These are phyloP conservation scores for Nannoperca australis DNA, from an alignment of 2,797 vertebrate species.

Conservation along the genomic window DNA sequence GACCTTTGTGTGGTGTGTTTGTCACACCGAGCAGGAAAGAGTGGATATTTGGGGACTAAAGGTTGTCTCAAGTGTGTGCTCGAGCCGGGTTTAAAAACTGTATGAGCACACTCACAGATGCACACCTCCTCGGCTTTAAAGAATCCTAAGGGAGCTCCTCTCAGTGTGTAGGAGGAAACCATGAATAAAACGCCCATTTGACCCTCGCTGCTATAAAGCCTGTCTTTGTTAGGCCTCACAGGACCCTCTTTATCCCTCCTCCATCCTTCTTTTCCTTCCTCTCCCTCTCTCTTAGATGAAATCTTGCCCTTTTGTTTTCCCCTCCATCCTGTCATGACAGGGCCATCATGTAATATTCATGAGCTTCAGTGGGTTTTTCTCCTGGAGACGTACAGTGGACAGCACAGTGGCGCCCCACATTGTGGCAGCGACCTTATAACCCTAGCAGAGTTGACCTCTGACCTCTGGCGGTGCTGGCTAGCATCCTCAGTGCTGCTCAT, in stretches of 20 bases:
- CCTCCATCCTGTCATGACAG: conserved; percentile 75
- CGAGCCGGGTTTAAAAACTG: conserved; percentile 27
- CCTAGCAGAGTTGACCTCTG: conserved; percentile 58
- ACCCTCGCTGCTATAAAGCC: conserved; percentile 75
- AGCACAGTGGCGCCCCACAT: conserved; percentile 60
- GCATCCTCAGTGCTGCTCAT: conserved; percentile 46
- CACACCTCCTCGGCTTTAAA: conserved; percentile 65
- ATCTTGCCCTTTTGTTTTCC: conserved; percentile 80
- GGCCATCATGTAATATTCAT: conserved; percentile 83
- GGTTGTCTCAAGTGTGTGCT: conserved; percentile 35
- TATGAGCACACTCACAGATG: conserved; percentile 37
- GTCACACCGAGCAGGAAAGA: conserved; percentile 2
- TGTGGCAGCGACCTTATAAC: conserved; percentile 44
- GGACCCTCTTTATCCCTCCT: conserved; percentile 78
- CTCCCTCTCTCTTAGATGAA: conserved; percentile 72
- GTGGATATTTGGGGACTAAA: conserved; percentile 37
- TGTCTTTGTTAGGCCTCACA: conserved; percentile 82
- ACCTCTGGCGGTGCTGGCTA: conserved; percentile 44
- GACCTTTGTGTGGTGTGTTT: conserved; percentile 29
- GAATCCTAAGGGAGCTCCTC: conserved; percentile 72
- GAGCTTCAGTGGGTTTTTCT: conserved; percentile 65
- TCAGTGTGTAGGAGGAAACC: conserved; percentile 68
- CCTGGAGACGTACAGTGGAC: conserved; percentile 66
- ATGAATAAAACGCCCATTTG: conserved; percentile 81
- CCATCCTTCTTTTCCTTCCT: conserved; percentile 65